Evolutionary conservation across 2,113 vertebrate genomes (phyloP).

Genomic region (Cyrtonyx montezumae): DNA sequence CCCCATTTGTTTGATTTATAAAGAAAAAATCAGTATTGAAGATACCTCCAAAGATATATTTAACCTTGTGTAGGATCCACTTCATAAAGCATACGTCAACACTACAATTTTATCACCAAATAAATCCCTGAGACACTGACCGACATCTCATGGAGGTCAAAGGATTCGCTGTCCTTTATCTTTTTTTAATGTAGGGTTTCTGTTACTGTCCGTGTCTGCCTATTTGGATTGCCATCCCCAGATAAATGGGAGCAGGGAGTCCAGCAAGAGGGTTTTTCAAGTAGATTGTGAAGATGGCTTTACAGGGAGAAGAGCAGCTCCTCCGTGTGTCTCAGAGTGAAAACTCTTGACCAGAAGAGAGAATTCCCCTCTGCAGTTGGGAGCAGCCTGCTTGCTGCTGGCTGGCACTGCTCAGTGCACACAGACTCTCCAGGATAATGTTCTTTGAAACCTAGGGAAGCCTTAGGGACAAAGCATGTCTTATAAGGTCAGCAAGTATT

Average conservation of each 20-base stretch:
- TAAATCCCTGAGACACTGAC: not conserved
- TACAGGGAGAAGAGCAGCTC: not conserved
- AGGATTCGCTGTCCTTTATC: not conserved
- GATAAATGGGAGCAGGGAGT: not conserved
- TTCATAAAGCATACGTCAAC: not conserved
- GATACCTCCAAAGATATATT: not conserved
- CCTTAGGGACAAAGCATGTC: not conserved
- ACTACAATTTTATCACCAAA: not conserved
- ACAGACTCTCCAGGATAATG: not conserved
- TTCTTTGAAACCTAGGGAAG: not conserved
- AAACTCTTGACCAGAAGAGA: not conserved
- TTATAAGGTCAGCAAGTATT: not conserved
- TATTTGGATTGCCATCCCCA: not conserved
- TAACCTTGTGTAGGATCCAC: not conserved
- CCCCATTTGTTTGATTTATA: not conserved
- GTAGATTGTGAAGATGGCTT: not conserved
- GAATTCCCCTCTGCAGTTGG: not conserved
- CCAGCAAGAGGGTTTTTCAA: not conserved
- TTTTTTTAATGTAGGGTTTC: not conserved
- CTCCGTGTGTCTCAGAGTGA: rapidly evolving
- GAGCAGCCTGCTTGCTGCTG: not conserved
- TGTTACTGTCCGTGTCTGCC: not conserved
- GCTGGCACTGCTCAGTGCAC: not conserved
- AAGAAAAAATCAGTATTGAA: not conserved
- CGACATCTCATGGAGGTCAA: not conserved